These are phyloP conservation scores for Otis tarda DNA, from an alignment of 2,113 vertebrate species.

Conservation along the genomic window DNA sequence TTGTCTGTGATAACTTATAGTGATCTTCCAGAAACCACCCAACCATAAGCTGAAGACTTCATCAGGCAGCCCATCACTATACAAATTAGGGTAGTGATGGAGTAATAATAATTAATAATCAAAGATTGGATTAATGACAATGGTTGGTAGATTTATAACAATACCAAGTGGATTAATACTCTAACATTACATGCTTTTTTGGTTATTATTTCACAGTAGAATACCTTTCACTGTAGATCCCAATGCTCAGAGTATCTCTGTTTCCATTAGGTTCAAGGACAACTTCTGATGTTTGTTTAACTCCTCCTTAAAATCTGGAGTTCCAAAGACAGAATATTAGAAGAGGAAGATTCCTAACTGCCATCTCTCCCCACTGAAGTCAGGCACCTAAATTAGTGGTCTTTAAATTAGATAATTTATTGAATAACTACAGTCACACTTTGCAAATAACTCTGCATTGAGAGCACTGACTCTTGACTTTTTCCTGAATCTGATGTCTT, in stretches of 20 bases:
- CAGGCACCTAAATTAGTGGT: background rate
- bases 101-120: background rate
- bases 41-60: background rate
- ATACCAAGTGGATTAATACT: background rate
- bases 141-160: background rate
- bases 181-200: background rate
- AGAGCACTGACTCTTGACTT: background rate
- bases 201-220: background rate
- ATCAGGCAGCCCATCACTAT: background rate
- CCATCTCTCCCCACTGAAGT: background rate
- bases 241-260: accelerated
- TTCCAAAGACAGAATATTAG: background rate
- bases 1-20: background rate
- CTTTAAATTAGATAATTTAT: background rate
- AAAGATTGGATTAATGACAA: background rate
- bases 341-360: background rate
- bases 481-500: background rate
- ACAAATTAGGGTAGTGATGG: background rate
- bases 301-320: background rate
- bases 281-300: background rate
- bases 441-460: background rate
- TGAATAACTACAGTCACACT: background rate
- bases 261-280: background rate
- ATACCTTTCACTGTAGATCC: background rate
- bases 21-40: background rate